phyloP scores from a whole-genome alignment of 2,797 vertebrate genomes.

The Rhinella marina region DNA sequence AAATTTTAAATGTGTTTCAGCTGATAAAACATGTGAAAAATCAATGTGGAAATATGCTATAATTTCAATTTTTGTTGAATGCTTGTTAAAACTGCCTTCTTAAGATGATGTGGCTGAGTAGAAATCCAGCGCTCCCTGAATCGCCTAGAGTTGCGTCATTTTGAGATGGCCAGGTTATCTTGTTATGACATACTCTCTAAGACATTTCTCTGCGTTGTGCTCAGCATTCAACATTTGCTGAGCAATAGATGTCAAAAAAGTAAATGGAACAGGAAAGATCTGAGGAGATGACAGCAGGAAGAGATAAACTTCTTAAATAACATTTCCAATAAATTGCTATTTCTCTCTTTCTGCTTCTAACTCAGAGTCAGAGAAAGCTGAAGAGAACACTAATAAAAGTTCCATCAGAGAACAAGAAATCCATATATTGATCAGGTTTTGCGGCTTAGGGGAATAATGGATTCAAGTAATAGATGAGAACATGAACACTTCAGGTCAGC shows the following conservation, averaged over 20 bases:
- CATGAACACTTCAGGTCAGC: neutral
- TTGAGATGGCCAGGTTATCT: conserved; percentile 55
- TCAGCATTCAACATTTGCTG: conserved; percentile 50
- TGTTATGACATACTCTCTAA: conserved; percentile 39
- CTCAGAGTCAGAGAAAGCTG: neutral
- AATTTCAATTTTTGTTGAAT: conserved; percentile 39
- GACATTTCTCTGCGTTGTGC: conserved; percentile 35
- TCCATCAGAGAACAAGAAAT: neutral
- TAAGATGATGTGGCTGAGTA: conserved; percentile 31
- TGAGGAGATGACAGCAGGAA: conserved; percentile 27
- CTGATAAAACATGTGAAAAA: conserved; percentile 41
- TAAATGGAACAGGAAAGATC: conserved; percentile 56
- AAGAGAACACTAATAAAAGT: conserved; percentile 3
- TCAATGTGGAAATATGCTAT: conserved; percentile 20
- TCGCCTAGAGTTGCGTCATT: conserved; percentile 28
- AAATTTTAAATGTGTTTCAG: conserved; percentile 40
- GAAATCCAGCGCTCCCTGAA: conserved; percentile 12
- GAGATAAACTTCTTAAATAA: conserved; percentile 54
- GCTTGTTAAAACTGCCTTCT: conserved; percentile 15
- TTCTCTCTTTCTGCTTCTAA: conserved; percentile 33
- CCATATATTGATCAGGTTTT: conserved; percentile 10
- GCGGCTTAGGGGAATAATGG: neutral
- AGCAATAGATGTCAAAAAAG: conserved; percentile 50
- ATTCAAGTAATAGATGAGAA: neutral
- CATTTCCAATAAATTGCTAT: conserved; percentile 41